Base-by-base conservation (phyloP, 2,113 vertebrate species). In the Peromyscus polionotus region DNA sequence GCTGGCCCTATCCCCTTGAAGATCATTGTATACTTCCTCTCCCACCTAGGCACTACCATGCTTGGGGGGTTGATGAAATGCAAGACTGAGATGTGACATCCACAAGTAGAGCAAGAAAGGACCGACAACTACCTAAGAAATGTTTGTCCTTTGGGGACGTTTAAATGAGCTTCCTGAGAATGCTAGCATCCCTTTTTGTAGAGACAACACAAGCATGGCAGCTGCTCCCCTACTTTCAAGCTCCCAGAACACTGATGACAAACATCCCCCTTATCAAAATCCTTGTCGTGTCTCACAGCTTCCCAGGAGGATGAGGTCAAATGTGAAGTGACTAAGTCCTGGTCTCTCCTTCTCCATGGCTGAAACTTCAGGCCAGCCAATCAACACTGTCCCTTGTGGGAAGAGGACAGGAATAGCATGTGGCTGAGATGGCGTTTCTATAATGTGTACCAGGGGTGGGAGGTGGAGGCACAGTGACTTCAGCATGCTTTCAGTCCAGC, bases 81-180 rank as follows among this genome's bases (percentile, higher is more conserved):
- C 16, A 70, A 86, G 68, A 2, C 36, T 57, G 36, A 65, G 36
- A 79, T 24, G n/a, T n/a, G 10, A 63, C 63, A 57, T 42, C n/a
- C 26, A 28, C 36, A 73, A 79, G 67, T 31, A 85, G 76, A 51
- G 79, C 5, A 8, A 54, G n/a, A 51, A 48, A 63, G 45, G 61
- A n/a, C 48, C 31, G 48, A 92, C 26, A 80, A 59, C 16, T 57
- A 80, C 3, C 4, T 76, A 19, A 65, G 31, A 31, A 61, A 45
- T 57, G n/a, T 26, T 65, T 91, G 17, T 85, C 65, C 45, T 61
- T 93, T 93, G 1, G 9, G 7, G 19, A 12, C 73, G 10, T 39
- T 94, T 88, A n/a, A 94, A 26, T 61, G 83, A 86, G 45, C 19
- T 94, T 76, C 31, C 77, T 79, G 45, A 94, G 73, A 54, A n/a